Base-by-base conservation (phyloP, 2,888 invertebrate species). In the Stenotaenia linearis region DNA sequence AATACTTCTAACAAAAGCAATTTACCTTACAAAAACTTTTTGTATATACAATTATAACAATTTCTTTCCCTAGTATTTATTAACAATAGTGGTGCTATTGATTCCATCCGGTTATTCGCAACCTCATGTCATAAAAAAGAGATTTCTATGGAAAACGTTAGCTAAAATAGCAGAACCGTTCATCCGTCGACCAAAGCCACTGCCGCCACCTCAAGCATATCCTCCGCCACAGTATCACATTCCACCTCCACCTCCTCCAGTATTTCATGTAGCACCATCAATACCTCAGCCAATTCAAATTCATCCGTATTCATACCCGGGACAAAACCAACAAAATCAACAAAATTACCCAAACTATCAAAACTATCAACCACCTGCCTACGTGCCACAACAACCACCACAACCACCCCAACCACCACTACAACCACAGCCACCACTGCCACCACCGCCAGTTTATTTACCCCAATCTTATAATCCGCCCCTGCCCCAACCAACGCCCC, bases 221-320 rank as follows among this genome's bases (percentile, higher is more conserved):
- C 28, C 30, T n/a, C 50, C 77, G 0, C 61, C 78, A 0, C 18
- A 30, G 0, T 15, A 15, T 21, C n/a, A 40, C 30, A 45, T 21
- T 18, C 40, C 28, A 0, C 28, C 12, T 18, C 74, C 37, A 5
- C 50, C 79, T n/a, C 79, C 79, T 5, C 79, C 79, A 21, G 75
- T 79, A 9, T 79, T 75, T 37, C 74, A 79, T n/a, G 79, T 79
- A 15, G 28, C 79, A 5, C 79, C 79, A 0, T 50, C 79, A 40
- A 75, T 40, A 0, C 50, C 79, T 40, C 79, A 79, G 15, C 79
- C 79, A 12, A 74, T 79, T 1, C 74, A 40, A 79, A 40, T 75
- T 37, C 79, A 74, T 75, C 75, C 79, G 12, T 79, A 74, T 15
- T 79, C 79, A 12, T 74, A 75, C 4, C 79, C 79, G 7, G 45